Percentiles rank a stretch among this genome's conserved stretches.
phyloP scores from a whole-genome alignment of 2,113 vertebrate genomes.

The Meles meles region DNA sequence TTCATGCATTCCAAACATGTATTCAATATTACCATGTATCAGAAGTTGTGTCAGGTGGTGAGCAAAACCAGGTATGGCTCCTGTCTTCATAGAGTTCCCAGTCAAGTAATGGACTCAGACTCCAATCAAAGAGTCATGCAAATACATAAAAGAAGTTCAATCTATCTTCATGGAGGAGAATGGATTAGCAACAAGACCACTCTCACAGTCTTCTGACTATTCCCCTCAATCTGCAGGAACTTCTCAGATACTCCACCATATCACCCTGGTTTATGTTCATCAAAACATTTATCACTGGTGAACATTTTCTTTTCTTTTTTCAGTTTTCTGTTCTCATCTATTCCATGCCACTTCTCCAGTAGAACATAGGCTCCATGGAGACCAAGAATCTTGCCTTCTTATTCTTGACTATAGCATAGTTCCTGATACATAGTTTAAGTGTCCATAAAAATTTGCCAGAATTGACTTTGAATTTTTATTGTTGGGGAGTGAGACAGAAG shows the following conservation, averaged over 20 bases:
- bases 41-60: neutral
- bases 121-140: neutral
- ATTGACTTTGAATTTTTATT: neutral
- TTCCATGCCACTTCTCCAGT: neutral
- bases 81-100: neutral
- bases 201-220: neutral
- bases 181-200: neutral
- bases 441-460: neutral
- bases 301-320: neutral
- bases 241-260: neutral
- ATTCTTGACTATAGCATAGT: neutral
- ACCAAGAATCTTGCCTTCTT: neutral
- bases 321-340: neutral
- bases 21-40: neutral
- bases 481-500: neutral
- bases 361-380: neutral
- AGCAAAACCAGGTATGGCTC: neutral
- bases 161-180: neutral
- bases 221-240: neutral
- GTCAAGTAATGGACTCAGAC: neutral
- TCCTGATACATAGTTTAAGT: neutral
- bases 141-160: neutral
- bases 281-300: neutral
- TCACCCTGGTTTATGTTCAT: neutral
- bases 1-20: neutral